Evolutionary conservation across 2,797 vertebrate genomes (phyloP).

Genomic region (Galaxias olidus): DNA sequence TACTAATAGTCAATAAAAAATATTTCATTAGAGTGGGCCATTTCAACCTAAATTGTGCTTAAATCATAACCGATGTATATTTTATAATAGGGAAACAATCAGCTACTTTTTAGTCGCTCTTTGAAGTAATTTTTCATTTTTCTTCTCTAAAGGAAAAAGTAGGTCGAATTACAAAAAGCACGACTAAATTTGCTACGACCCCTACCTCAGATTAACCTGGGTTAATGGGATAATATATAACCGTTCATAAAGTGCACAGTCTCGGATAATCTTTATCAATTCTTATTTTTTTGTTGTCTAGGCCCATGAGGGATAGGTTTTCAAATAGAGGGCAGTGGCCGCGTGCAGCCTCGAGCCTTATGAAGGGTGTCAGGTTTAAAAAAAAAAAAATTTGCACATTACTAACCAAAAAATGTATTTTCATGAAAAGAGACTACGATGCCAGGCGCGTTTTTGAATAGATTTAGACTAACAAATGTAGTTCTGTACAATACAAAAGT

Average conservation of each 20-base stretch:
- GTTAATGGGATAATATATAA: not conserved
- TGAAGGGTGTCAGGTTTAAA: slow-evolving; percentile 43
- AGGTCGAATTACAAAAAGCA: slow-evolving; percentile 1
- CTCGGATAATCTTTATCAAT: not conserved
- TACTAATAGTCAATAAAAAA: slow-evolving; percentile 5
- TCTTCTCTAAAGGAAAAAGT: slow-evolving; percentile 4
- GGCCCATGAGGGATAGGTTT: slow-evolving; percentile 6
- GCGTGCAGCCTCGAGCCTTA: slow-evolving; percentile 15
- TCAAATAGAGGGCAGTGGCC: slow-evolving; percentile 1
- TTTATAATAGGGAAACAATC: not conserved
- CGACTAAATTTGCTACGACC: slow-evolving; percentile 5
- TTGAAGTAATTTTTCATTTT: slow-evolving; percentile 20
- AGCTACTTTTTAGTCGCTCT: slow-evolving; percentile 23
- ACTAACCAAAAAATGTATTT: slow-evolving; percentile 32
- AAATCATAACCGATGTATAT: not conserved
- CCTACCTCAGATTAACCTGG: slow-evolving; percentile 3
- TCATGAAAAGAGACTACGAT: slow-evolving; percentile 24
- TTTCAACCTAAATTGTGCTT: not conserved
- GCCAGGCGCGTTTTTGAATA: slow-evolving; percentile 32
- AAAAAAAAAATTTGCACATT: slow-evolving; percentile 25
- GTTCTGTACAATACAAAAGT: not conserved
- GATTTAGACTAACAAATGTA: slow-evolving; percentile 1
- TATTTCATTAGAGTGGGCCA: not conserved
- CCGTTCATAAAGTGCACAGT: not conserved
- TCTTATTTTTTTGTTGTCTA: not conserved